Evolutionary conservation across 23 tunicate genomes (phyloP).

Genomic region (Trididemnum nubilum): DNA sequence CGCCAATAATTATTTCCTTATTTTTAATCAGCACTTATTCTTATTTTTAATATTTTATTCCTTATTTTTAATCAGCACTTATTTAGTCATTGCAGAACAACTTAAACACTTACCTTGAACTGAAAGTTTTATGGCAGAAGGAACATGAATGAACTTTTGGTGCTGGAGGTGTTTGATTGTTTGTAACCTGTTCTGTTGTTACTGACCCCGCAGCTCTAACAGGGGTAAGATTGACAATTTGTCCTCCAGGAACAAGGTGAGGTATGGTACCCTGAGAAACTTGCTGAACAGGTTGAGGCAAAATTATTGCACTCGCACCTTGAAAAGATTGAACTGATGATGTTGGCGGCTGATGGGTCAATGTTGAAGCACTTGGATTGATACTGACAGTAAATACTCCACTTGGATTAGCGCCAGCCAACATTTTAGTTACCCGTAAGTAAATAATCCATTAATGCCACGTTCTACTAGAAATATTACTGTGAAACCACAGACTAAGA

Average conservation of each 20-base stretch:
- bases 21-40: too few species aligned
- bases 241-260: constrained; percentile 39
- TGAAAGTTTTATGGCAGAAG: constrained; percentile 46
- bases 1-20: too few species aligned
- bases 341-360: constrained; percentile 10
- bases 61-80: too few species aligned
- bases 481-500: too few species aligned
- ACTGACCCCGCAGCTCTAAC: constrained; percentile 26
- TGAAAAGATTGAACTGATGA: constrained; percentile 33
- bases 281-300: constrained; percentile 50
- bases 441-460: too few species aligned
- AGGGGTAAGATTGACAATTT: constrained; percentile 55
- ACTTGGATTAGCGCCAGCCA: constrained; percentile 47
- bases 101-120: constrained; percentile 48
- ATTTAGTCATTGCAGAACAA: too few species aligned
- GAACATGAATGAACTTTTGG: constrained; percentile 36
- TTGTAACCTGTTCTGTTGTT: neutral
- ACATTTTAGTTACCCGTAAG: too few species aligned
- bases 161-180: neutral
- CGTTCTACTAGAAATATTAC: too few species aligned
- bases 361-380: constrained; percentile 46
- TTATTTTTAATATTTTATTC: too few species aligned
- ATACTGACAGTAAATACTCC: constrained; percentile 54
- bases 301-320: constrained; percentile 23
- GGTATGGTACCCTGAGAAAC: constrained; percentile 20